Conservation (phyloP, 2,113 vertebrate species). For the Prunella fulvescens region DNA sequence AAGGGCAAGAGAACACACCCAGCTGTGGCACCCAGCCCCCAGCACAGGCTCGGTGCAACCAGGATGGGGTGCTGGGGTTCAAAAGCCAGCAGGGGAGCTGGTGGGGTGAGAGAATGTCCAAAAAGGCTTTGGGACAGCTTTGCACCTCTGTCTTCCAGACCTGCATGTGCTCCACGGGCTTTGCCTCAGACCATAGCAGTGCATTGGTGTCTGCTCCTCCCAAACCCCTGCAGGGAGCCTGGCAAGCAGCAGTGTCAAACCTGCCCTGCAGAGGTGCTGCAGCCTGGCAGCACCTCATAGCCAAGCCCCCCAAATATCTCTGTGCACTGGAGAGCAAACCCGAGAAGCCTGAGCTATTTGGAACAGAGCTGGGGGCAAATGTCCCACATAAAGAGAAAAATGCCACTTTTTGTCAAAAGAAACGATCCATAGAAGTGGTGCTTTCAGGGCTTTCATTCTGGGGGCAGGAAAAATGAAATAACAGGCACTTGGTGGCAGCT, state of each 20-base stretch:
- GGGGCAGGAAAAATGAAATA: not conserved
- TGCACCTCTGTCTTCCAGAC: not conserved
- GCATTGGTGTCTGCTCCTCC: rapidly evolving
- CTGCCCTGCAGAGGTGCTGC: not conserved
- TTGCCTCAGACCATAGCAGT: not conserved
- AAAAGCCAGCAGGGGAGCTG: not conserved
- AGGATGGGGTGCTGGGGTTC: not conserved
- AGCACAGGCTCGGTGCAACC: not conserved
- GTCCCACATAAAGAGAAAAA: not conserved
- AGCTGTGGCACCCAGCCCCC: not conserved
- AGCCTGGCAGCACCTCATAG: not conserved
- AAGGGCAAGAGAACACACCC: not conserved
- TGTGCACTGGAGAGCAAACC: not conserved
- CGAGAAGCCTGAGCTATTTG: not conserved
- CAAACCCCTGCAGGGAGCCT: not conserved
- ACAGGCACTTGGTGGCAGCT: not conserved
- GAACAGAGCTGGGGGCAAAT: not conserved
- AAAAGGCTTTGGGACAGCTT: not conserved
- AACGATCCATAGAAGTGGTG: not conserved
- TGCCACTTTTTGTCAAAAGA: not conserved
- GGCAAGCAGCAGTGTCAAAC: not conserved
- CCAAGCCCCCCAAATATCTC: not conserved
- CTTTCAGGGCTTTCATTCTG: not conserved
- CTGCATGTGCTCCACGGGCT: not conserved
- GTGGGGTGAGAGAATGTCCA: not conserved